phyloP scores from a whole-genome alignment of 2,113 vertebrate species.

The Notothenia rossii region DNA sequence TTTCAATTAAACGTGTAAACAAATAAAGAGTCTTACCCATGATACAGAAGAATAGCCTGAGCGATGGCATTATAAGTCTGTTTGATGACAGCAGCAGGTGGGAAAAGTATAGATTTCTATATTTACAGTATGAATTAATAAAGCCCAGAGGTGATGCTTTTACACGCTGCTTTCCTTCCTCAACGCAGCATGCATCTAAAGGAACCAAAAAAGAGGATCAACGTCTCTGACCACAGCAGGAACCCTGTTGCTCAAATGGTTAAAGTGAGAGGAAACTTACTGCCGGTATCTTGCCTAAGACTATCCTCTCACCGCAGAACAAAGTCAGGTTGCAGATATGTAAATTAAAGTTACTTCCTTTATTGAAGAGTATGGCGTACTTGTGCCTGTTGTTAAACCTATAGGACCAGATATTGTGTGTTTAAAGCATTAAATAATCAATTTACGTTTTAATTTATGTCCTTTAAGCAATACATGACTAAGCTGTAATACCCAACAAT shows the following conservation, averaged over 20 bases:
- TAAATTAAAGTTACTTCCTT: not conserved
- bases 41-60: slow-evolving; percentile 14
- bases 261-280: slow-evolving; percentile 29
- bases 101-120: not conserved
- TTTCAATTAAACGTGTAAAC: not conserved
- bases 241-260: slow-evolving; percentile 50
- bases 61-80: slow-evolving; percentile 43
- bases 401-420: not conserved
- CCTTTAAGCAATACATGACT: not conserved
- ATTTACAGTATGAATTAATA: not conserved
- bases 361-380: not conserved
- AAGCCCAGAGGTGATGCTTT: not conserved
- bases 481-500: not conserved
- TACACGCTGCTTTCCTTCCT: not conserved
- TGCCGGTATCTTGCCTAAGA: slow-evolving; percentile 25
- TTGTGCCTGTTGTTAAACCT: not conserved
- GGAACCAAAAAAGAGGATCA: slow-evolving; percentile 66
- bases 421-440: not conserved
- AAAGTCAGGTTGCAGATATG: not conserved
- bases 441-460: not conserved
- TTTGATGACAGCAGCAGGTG: not conserved
- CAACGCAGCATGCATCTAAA: not conserved
- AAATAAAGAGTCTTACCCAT: slow-evolving; percentile 62
- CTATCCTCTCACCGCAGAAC: not conserved
- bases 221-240: slow-evolving; percentile 48